Conservation (phyloP, 2,113 vertebrate genomes). For the Capra hircus region DNA sequence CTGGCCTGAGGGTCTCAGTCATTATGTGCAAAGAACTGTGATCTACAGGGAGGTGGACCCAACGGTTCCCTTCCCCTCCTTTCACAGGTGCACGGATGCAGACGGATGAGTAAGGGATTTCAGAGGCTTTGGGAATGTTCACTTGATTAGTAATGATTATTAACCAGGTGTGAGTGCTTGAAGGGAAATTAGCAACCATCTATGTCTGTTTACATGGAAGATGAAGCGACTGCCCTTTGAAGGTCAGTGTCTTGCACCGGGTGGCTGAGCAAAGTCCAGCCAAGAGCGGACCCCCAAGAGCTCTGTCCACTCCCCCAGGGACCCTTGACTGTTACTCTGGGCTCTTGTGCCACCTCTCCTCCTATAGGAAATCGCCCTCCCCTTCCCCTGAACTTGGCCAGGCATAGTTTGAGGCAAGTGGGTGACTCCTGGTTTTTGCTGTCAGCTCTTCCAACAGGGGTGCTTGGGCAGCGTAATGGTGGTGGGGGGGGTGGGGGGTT, state of each 20-base stretch:
- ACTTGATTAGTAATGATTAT: background rate
- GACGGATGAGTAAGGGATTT: background rate
- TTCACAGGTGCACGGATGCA: background rate
- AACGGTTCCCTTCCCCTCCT: background rate
- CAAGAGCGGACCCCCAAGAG: rapidly evolving
- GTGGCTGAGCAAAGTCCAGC: background rate
- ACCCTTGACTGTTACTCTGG: background rate
- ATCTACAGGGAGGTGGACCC: background rate
- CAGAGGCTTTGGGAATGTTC: background rate
- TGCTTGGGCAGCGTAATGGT: background rate
- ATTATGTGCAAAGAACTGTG: background rate
- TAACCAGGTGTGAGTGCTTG: background rate
- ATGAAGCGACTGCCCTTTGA: rapidly evolving
- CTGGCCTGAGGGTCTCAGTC: background rate
- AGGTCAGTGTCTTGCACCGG: background rate
- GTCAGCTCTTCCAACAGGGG: no score
- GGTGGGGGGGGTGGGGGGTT: rapidly evolving
- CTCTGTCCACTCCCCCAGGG: rapidly evolving
- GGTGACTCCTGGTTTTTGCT: background rate
- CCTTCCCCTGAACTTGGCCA: background rate
- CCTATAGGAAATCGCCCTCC: rapidly evolving
- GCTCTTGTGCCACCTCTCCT: no score
- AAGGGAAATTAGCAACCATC: background rate
- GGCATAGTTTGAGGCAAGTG: rapidly evolving
- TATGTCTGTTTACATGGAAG: background rate